phyloP scores from a whole-genome alignment of 2,113 vertebrate species.

The Eurystomus gularis region DNA sequence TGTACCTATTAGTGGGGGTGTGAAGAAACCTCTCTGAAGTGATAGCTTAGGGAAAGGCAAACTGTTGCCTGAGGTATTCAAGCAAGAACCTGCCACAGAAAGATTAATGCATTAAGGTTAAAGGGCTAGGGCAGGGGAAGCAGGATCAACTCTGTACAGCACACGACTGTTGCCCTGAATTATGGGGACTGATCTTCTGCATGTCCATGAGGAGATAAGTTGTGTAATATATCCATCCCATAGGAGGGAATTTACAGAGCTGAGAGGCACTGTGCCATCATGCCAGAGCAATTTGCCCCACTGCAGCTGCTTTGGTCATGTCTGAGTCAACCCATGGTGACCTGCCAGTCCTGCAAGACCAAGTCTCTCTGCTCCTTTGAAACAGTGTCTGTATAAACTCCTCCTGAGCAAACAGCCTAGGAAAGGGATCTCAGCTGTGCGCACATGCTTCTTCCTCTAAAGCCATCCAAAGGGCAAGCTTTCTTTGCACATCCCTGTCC shows the following conservation, averaged over 20 bases:
- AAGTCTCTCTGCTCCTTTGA: background rate
- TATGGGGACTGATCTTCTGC: background rate
- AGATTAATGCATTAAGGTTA: background rate
- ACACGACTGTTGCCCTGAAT: background rate
- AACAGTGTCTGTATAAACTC: background rate
- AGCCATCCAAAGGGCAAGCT: background rate
- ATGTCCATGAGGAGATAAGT: background rate
- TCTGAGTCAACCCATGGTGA: background rate
- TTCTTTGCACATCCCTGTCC: background rate
- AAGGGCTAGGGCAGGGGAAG: background rate
- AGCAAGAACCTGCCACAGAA: background rate
- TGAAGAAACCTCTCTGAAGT: background rate
- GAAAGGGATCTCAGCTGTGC: background rate
- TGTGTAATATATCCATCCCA: accelerated
- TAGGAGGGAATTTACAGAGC: background rate
- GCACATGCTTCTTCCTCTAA: background rate
- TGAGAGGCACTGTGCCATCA: background rate
- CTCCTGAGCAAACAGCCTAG: background rate
- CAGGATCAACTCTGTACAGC: background rate
- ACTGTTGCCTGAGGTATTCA: background rate
- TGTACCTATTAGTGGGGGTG: slow-evolving; percentile 6
- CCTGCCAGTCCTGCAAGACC: background rate
- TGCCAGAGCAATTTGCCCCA: background rate
- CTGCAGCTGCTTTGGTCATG: background rate
- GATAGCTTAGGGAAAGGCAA: background rate